These are phyloP conservation scores for Rosalia funebris DNA, from an alignment of 2,888 invertebrate species.

Conservation along the genomic window DNA sequence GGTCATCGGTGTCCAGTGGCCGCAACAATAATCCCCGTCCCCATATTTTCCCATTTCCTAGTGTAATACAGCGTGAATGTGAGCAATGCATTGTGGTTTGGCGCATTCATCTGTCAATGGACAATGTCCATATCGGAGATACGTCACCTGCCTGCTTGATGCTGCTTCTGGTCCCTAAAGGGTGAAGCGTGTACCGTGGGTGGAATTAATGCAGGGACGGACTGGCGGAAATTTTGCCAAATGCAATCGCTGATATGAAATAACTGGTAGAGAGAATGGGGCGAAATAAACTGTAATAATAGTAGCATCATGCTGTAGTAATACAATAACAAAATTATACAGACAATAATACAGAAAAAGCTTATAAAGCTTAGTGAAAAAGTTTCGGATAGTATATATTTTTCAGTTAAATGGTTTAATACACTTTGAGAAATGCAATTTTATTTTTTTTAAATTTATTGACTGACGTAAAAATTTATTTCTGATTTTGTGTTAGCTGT, in stretches of 20 bases:
- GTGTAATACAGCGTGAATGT: constrained; percentile 61
- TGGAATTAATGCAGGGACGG: constrained; percentile 34
- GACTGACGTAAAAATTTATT: too few species aligned
- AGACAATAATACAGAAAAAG: too few species aligned
- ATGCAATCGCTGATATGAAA: not conserved
- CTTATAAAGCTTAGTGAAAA: too few species aligned
- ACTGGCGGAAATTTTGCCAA: not conserved
- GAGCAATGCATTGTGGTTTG: constrained; percentile 59
- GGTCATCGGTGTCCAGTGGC: constrained; percentile 28
- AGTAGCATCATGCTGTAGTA: too few species aligned
- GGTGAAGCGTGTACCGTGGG: constrained; percentile 43
- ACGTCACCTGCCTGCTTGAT: constrained; percentile 58
- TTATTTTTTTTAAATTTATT: too few species aligned
- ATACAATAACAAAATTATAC: too few species aligned
- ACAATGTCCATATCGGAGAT: constrained; percentile 56
- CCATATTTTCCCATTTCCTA: constrained; percentile 54
- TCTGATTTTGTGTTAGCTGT: too few species aligned
- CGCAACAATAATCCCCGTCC: constrained; percentile 46
- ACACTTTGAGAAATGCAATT: too few species aligned
- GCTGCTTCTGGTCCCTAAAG: constrained; percentile 45
- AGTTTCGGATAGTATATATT: too few species aligned
- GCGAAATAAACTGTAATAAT: too few species aligned
- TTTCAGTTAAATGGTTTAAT: too few species aligned
- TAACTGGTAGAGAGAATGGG: too few species aligned
- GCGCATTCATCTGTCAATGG: constrained; percentile 59